These are phyloP conservation scores for Jaculus jaculus DNA, from an alignment of 2,113 vertebrate species.

Conservation along the genomic window DNA sequence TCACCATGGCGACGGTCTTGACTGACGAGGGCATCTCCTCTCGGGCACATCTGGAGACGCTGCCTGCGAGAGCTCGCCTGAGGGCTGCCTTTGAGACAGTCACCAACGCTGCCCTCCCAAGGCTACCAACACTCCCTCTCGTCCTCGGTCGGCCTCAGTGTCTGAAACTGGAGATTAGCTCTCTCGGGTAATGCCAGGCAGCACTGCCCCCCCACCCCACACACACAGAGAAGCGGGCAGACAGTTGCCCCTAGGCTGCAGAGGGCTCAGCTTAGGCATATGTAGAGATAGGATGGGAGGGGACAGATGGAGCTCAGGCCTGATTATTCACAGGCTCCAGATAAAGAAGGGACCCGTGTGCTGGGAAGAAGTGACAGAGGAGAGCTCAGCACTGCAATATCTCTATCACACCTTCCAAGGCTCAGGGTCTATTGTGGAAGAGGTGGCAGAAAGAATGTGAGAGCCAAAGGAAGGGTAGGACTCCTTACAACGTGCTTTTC, in stretches of 20 bases:
- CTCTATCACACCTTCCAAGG: too few species aligned
- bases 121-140: background rate
- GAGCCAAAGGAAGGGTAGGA: too few species aligned
- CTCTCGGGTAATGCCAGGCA: background rate
- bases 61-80: background rate
- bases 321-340: background rate
- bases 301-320: background rate
- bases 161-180: background rate
- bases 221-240: background rate
- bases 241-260: fast-evolving
- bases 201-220: fast-evolving
- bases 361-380: too few species aligned
- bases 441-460: too few species aligned
- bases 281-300: background rate
- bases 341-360: background rate
- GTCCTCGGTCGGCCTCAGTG: background rate
- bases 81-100: background rate
- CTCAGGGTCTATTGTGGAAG: too few species aligned
- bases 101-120: background rate
- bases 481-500: too few species aligned
- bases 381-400: too few species aligned
- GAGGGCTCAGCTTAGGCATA: background rate
- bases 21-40: background rate
- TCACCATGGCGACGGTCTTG: fast-evolving
- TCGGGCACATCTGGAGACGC: background rate